phyloP scores from a whole-genome alignment of 2,113 vertebrate species.

The Oreochromis niloticus region DNA sequence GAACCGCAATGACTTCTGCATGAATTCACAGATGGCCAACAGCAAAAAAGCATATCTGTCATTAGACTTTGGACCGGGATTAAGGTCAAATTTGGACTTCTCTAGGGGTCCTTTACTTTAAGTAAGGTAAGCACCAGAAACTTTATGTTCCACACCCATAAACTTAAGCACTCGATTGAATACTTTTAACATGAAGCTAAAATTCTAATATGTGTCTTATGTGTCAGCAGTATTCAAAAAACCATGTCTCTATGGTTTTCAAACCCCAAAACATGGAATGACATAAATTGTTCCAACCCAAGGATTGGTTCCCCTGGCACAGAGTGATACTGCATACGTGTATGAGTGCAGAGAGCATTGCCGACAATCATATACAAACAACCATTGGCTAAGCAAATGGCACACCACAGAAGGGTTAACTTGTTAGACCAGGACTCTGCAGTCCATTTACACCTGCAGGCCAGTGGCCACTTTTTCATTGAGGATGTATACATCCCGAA shows the following conservation, averaged over 20 bases:
- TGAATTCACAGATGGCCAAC: neutral
- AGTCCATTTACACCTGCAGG: neutral
- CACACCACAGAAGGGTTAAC: neutral
- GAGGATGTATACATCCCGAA: neutral
- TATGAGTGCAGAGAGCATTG: neutral
- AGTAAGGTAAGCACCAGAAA: neutral
- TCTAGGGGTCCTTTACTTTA: neutral
- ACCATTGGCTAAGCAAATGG: neutral
- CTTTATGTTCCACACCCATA: neutral
- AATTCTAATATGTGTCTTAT: neutral
- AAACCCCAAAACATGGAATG: neutral
- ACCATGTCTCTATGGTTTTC: neutral
- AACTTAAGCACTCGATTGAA: neutral
- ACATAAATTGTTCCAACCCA: neutral
- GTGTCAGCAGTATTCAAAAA: neutral
- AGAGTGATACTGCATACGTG: neutral
- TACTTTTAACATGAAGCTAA: neutral
- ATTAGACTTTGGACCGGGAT: neutral
- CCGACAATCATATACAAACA: neutral
- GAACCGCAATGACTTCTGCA: neutral
- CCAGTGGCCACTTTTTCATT: neutral
- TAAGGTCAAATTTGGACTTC: neutral
- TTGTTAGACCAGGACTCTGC: neutral
- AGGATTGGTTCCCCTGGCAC: accelerated
- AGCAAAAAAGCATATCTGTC: neutral